A percentile compares a stretch with the other conserved stretches of the same genome.
phyloP scores from a whole-genome alignment of 2,797 vertebrate genomes.

The Nasua narica region DNA sequence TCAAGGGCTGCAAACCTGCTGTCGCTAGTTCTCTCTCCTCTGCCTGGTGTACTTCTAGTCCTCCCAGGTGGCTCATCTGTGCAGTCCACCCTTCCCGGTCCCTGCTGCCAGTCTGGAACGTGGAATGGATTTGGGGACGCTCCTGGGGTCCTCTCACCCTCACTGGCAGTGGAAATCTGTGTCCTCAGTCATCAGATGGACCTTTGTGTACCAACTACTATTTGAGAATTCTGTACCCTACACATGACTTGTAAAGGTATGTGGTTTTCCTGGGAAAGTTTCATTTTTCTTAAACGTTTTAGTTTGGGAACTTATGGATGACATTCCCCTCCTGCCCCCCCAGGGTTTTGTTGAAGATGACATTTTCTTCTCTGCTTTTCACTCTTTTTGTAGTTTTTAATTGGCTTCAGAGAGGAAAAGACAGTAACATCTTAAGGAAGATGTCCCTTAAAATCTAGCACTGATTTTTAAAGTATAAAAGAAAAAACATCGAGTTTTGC shows the following conservation, averaged over 20 bases:
- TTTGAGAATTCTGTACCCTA: not conserved
- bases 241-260: not conserved
- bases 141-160: not conserved
- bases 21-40: not conserved
- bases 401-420: not conserved
- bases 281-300: not conserved
- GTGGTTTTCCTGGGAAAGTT: not conserved
- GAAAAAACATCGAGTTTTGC: not conserved
- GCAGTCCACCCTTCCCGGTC: not conserved
- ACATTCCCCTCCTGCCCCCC: too few relatives aligned
- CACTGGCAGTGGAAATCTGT: not conserved
- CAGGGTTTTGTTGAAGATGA: not conserved
- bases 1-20: not conserved
- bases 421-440: not conserved
- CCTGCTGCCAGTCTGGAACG: not conserved
- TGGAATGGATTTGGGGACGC: not conserved
- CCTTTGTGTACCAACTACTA: not conserved
- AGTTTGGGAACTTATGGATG: not conserved
- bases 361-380: not conserved
- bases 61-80: not conserved
- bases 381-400: not conserved
- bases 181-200: not conserved
- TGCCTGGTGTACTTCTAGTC: not conserved
- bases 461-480: not conserved
- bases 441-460: not conserved